phyloP scores from a whole-genome alignment of 2,888 invertebrate genomes.

The Orthosia incerta region DNA sequence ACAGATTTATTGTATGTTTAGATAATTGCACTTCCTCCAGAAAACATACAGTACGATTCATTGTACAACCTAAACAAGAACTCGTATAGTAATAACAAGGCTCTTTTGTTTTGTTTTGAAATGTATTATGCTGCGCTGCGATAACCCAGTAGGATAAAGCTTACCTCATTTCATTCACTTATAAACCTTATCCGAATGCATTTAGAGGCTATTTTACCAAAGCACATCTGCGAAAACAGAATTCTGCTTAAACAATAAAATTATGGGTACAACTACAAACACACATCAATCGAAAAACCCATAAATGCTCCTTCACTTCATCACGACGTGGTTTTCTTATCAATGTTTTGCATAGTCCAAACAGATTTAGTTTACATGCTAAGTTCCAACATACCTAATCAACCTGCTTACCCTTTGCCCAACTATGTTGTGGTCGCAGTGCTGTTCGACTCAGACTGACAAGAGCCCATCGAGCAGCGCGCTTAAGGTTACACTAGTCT shows the following conservation, averaged over 20 bases:
- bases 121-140: background rate
- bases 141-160: conserved; percentile 14
- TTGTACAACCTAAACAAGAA: conserved; percentile 17
- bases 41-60: conserved; percentile 17
- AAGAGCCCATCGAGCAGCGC: no score
- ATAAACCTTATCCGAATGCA: conserved; percentile 18
- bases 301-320: background rate
- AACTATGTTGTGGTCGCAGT: background rate
- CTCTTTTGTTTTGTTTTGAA: conserved; percentile 38
- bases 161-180: conserved; percentile 23
- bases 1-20: no score
- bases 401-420: no score
- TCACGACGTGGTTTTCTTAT: background rate
- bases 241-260: background rate
- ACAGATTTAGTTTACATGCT: background rate
- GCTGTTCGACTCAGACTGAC: no score
- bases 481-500: no score
- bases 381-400: no score
- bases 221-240: background rate
- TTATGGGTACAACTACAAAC: background rate
- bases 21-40: background rate
- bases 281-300: background rate
- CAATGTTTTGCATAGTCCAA: background rate
- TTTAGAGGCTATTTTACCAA: conserved; percentile 22
- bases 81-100: conserved; percentile 18